phyloP scores from a whole-genome alignment of 2,888 invertebrate species.

The Ennomos erosarius region DNA sequence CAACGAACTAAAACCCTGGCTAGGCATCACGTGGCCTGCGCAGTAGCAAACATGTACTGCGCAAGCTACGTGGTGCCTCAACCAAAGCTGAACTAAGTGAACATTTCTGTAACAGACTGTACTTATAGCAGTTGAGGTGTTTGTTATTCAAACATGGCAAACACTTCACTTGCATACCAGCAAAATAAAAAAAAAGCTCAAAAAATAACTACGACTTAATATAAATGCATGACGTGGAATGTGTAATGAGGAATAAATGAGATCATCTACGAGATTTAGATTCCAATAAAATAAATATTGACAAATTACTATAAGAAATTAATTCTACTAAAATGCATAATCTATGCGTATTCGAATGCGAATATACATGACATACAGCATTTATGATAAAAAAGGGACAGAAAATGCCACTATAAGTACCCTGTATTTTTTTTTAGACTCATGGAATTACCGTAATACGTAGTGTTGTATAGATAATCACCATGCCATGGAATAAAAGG shows the following conservation, averaged over 20 bases:
- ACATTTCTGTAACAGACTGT: slow-evolving; percentile 27
- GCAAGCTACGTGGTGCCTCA: too few relatives aligned
- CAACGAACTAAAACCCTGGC: too few relatives aligned
- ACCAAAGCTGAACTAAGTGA: too few relatives aligned
- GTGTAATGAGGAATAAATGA: slow-evolving; percentile 14
- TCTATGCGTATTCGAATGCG: too few relatives aligned
- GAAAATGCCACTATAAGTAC: not conserved
- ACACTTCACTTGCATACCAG: slow-evolving; percentile 30
- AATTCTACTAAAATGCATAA: not conserved
- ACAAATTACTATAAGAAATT: too few relatives aligned
- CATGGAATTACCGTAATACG: slow-evolving; percentile 14
- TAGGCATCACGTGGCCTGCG: too few relatives aligned
- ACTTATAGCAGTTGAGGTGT: slow-evolving; percentile 32
- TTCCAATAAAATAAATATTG: slow-evolving; percentile 24
- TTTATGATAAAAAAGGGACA: too few relatives aligned
- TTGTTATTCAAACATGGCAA: slow-evolving; percentile 4
- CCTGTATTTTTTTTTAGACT: slow-evolving; percentile 21
- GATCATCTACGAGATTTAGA: slow-evolving; percentile 9
- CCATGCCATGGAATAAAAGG: slow-evolving; percentile 11
- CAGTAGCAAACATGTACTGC: too few relatives aligned
- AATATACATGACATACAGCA: too few relatives aligned
- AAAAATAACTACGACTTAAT: slow-evolving; percentile 32
- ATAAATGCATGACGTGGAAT: slow-evolving; percentile 30
- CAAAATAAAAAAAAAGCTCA: slow-evolving; percentile 33
- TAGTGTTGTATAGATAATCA: not conserved